phyloP scores from a whole-genome alignment of 2,113 vertebrate genomes.

The Grammomys surdaster region DNA sequence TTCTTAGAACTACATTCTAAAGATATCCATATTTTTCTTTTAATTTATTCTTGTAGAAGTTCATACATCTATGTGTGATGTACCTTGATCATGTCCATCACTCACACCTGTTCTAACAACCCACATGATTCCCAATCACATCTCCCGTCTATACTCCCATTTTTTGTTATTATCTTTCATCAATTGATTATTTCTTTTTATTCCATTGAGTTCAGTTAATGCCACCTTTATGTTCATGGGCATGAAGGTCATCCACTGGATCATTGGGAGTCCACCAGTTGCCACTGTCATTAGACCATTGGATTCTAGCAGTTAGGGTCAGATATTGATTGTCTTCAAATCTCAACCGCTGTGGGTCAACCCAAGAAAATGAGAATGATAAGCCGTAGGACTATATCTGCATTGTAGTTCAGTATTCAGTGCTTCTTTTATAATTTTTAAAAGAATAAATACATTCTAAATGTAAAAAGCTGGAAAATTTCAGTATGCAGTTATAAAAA shows the following conservation, averaged over 20 bases:
- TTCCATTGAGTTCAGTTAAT: background rate
- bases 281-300: background rate
- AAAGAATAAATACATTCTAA: background rate
- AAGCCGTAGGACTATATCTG: background rate
- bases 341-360: no score
- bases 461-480: background rate
- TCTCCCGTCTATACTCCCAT: background rate
- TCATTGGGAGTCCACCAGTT: no score
- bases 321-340: background rate
- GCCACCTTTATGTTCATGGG: background rate
- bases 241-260: no score
- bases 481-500: background rate
- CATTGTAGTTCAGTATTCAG: background rate
- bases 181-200: background rate
- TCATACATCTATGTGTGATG: background rate
- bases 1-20: background rate
- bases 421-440: background rate
- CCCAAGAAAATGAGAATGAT: background rate
- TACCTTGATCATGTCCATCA: background rate
- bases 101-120: background rate
- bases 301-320: background rate
- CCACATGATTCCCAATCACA: background rate
- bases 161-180: background rate
- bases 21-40: background rate
- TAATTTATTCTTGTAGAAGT: background rate